phyloP scores from a whole-genome alignment of 2,113 vertebrate species.

The Phasianus colchicus region DNA sequence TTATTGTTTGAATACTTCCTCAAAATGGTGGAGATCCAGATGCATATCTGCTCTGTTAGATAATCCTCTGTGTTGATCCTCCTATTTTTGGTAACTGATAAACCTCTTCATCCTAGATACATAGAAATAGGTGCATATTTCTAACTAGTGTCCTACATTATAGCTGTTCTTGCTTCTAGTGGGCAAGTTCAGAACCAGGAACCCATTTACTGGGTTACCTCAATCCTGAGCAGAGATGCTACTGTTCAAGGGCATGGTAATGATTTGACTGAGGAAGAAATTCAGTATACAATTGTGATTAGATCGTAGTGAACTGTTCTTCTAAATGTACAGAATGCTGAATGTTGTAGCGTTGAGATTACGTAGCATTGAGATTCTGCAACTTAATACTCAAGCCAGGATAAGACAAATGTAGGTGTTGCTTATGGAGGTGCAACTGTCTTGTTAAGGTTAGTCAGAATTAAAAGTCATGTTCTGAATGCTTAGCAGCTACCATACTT shows the following conservation, averaged over 20 bases:
- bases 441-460: neutral
- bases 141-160: neutral
- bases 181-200: neutral
- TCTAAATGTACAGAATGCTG: neutral
- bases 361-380: neutral
- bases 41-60: neutral
- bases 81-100: neutral
- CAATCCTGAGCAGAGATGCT: neutral
- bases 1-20: neutral
- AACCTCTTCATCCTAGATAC: neutral
- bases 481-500: neutral
- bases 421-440: neutral
- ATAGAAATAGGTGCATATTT: neutral
- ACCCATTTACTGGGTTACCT: neutral
- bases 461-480: neutral
- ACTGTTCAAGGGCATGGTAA: neutral
- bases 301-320: neutral
- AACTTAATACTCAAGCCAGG: neutral
- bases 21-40: neutral
- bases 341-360: neutral
- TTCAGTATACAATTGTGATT: accelerated
- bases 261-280: neutral
- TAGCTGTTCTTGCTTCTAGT: neutral
- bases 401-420: neutral
- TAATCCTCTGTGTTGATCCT: neutral